Percentiles rank a stretch among this genome's conserved stretches.
Evolutionary conservation across 2,113 vertebrate species (phyloP).

Genomic region (rabbit (Oryctolagus cuniculus)): mOryCun1.1 NC_091449.1:65526001-65526500

Average conservation of each 20-base stretch:
- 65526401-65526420: background rate
- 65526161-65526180: background rate
- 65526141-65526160: background rate
- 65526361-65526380: slow-evolving; percentile 2
- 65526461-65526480: slow-evolving; percentile 29
- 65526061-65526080: background rate
- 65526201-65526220: background rate
- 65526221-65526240: slow-evolving; percentile 38
- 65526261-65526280: slow-evolving; percentile 42
- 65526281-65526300: slow-evolving; percentile 2
- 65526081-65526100: background rate
- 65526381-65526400: slow-evolving; percentile 35
- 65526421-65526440: background rate
- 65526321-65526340: slow-evolving; percentile 54
- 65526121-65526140: accelerated
- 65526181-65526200: background rate
- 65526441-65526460: slow-evolving; percentile 42
- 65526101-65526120: too few relatives aligned
- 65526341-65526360: background rate
- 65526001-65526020: background rate
- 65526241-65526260: slow-evolving; percentile 51
- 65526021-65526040: background rate
- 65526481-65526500: background rate
- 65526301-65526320: slow-evolving; percentile 8
- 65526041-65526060: background rate